phyloP scores from a whole-genome alignment of 1,140 invertebrate species.

The Drosophila auraria region DNA sequence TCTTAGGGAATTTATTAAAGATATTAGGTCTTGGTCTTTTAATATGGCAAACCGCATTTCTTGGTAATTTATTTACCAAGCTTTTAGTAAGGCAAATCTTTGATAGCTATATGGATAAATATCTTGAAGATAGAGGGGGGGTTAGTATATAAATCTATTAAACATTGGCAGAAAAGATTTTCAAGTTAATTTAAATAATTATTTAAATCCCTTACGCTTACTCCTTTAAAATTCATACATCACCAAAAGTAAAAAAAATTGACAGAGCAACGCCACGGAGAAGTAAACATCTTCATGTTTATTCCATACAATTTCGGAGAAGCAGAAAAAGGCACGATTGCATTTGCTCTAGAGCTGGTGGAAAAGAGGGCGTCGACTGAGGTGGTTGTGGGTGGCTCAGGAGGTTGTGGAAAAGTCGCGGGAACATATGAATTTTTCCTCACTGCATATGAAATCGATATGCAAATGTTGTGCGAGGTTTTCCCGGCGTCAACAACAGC shows the following conservation, averaged over 20 bases:
- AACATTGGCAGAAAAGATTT: too few species aligned
- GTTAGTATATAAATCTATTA: too few species aligned
- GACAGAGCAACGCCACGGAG: constrained; percentile 47
- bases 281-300: constrained; percentile 77
- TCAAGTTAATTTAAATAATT: background rate
- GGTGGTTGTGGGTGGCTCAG: background rate
- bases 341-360: constrained; percentile 53
- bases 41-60: too few species aligned
- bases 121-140: too few species aligned
- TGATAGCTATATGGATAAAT: too few species aligned
- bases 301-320: constrained; percentile 66
- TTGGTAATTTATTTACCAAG: too few species aligned
- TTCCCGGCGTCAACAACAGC: constrained; percentile 45
- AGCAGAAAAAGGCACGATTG: constrained; percentile 60
- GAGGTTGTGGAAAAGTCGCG: constrained; percentile 16
- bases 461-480: constrained; percentile 78
- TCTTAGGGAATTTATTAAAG: constrained; percentile 12
- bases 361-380: background rate
- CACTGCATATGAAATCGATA: constrained; percentile 83
- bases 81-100: too few species aligned
- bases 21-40: background rate
- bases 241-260: constrained; percentile 19
- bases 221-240: background rate
- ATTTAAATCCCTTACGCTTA: background rate
- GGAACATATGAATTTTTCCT: constrained; percentile 56